Base-by-base conservation (phyloP, 2,888 invertebrate species). In the Parnassius smintheus region DNA sequence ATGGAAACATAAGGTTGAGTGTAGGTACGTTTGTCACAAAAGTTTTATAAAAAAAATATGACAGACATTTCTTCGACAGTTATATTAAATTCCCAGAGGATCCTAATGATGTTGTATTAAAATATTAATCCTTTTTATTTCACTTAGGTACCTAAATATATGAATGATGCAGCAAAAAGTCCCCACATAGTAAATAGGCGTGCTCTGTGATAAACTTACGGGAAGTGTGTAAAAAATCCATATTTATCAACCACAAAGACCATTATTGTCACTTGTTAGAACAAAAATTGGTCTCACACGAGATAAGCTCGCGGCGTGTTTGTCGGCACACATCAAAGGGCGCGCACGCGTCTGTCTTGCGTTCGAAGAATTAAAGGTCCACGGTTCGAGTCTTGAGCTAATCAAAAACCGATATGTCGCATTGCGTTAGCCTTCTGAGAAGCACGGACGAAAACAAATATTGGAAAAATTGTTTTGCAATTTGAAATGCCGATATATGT, bases 291-390 rank as follows among this genome's bases (percentile, higher is more conserved):
- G 81, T 80, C 84, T 80, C 78, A 77, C 76, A 70, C 78, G 78
- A 89, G 89, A 90, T 89, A 88, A 89, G 84, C 66, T 76, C 61
- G 85, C 91, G 91, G 91, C 74, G 71, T 78, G 75, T 91, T 90
- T 90, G 91, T 82, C 90, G 91, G 91, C 78, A 62, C 54, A 75
- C 74, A 76, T 89, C 82, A 89, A 90, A 88, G 69, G 59, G 68
- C 70, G 65, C 63, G 77, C 82, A 81, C 86, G 82, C 81, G 85
- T 82, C 83, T 76, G 73, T 67, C 74, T 75, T 76, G 77, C 74
- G 74, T 90, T 89, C 88, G 82, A 69, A 73, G 89, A 89, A 90
- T 75, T 74, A 78, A 76, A 83, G 86, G 86, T 85, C 82, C 75
- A 72, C 74, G 77, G 83, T 85, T 83, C 82, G 81, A 82, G 73